Conservation (phyloP, 2,797 vertebrate species). For the Fistularia commersonii region DNA sequence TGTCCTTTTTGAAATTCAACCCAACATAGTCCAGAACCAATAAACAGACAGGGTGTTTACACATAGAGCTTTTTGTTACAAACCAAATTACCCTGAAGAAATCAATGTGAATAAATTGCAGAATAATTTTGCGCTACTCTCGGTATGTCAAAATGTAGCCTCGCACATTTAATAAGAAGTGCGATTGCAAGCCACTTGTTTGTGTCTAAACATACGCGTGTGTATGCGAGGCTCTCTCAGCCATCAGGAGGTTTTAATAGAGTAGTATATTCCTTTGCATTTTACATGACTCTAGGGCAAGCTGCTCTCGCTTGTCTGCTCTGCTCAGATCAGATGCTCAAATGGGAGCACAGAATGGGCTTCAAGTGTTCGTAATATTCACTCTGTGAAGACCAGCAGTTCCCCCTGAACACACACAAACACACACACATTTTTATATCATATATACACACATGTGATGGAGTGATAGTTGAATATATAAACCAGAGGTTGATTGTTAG, state of each 20-base stretch:
- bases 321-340: conserved; percentile 86
- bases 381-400: too few relatives aligned
- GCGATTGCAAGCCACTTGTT: conserved; percentile 21
- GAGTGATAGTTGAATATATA: too few relatives aligned
- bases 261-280: conserved; percentile 88
- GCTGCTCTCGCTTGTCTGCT: conserved; percentile 92
- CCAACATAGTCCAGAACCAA: background rate
- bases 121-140: conserved; percentile 11
- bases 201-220: conserved; percentile 36
- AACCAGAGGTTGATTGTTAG: too few relatives aligned
- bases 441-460: too few relatives aligned
- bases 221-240: conserved; percentile 14
- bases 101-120: conserved; percentile 12
- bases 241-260: conserved; percentile 78
- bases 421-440: too few relatives aligned
- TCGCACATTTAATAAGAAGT: conserved; percentile 31
- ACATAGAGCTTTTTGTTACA: background rate
- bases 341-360: conserved; percentile 83
- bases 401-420: too few relatives aligned
- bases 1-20: conserved; percentile 13
- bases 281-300: conserved; percentile 92
- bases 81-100: conserved; percentile 1
- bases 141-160: conserved; percentile 29
- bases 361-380: conserved; percentile 66
- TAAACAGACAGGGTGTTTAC: background rate